Base-by-base conservation (phyloP, 1,140 invertebrate genomes). In the Conus betulinus region DNA sequence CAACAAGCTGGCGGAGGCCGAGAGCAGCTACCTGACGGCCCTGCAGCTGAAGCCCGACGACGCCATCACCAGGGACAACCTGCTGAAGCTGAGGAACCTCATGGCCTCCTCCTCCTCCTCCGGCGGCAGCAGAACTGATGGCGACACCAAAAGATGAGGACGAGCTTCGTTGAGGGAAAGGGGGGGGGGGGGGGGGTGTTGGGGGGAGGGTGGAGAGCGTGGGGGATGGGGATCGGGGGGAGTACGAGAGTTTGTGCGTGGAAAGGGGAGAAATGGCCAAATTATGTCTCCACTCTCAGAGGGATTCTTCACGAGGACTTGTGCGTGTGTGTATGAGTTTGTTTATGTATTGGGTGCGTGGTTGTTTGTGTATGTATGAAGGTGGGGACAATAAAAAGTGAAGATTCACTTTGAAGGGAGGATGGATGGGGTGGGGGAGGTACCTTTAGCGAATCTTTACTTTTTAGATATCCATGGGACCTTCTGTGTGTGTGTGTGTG, bases 1-100 rank as follows among this genome's bases (percentile, higher is more conserved):
- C 94, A 98, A 98, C 15, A 98, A 98, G 95, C 97, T 98, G 88
- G 95, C 96, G 23, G 97, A 98, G 93, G 98, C 98, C 0, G 97
- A 98, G 52, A 95, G 96, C 11, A 97, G 97, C 85, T 99, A 99
- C 95, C 95, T 97, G 88, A 96, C 97, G 92, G 98, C 98, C 0
- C 95, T 99, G 74, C 95, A 96, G 89, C 95, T 99, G 8, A 97
- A 98, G 92, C 98, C 98, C 0, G 97, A 97, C 86, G 98, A 99
- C 95, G 96, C 96, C 51, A 98, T 98, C 52, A 98, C 98, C 27
- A 96, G 98, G 91, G 97, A 97, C 85, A 99, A 99, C 95, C 96
- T 99, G 27, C 97, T 97, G 93, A 98, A 98, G 96, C 96, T 99
- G 67, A 92, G 94, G 60, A 95, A 95, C 87, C 91, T 96, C 0